Percentiles rank a stretch among this genome's conserved stretches.
Evolutionary conservation across 1,140 invertebrate species (phyloP).

Genomic region (Laupala kohalensis): DNA sequence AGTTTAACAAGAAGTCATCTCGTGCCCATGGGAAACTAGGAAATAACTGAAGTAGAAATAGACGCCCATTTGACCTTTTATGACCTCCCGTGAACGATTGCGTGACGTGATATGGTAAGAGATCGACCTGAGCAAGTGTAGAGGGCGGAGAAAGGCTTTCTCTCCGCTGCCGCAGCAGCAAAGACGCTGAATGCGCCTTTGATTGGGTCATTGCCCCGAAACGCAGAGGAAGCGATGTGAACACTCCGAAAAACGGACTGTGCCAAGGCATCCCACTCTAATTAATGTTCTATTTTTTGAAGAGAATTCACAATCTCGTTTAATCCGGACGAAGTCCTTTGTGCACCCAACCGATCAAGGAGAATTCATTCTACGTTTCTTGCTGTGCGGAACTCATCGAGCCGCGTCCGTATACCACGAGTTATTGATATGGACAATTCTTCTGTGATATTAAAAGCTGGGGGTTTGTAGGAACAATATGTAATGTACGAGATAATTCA

Average conservation of each 20-base stretch:
- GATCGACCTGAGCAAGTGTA: background rate
- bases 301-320: too few relatives aligned
- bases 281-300: too few relatives aligned
- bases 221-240: too few relatives aligned
- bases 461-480: too few relatives aligned
- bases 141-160: background rate
- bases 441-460: too few relatives aligned
- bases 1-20: background rate
- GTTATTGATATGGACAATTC: too few relatives aligned
- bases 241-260: background rate
- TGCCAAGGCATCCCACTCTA: background rate
- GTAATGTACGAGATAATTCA: too few relatives aligned
- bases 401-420: too few relatives aligned
- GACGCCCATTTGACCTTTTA: background rate
- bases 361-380: too few relatives aligned
- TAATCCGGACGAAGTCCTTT: too few relatives aligned
- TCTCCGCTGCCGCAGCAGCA: background rate
- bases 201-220: background rate
- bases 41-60: background rate
- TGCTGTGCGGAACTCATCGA: too few relatives aligned
- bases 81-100: background rate
- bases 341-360: too few relatives aligned
- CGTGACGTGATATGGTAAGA: background rate
- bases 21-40: background rate
- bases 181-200: background rate